phyloP scores from a whole-genome alignment of 2,113 vertebrate genomes.

The Pollachius pollachius region DNA sequence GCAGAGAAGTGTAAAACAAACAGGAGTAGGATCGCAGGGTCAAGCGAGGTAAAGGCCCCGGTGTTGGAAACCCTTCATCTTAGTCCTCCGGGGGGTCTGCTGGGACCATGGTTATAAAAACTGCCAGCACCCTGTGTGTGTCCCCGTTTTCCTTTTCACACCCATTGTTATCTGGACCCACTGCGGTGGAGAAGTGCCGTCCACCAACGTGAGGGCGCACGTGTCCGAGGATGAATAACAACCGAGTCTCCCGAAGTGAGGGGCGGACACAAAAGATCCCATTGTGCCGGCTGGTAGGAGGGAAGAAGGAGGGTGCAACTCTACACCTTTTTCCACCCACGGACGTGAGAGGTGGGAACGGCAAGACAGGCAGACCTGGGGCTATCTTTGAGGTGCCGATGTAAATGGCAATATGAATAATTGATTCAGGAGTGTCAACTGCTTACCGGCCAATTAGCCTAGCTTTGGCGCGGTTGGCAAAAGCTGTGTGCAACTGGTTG shows the following conservation, averaged over 20 bases:
- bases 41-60: no score
- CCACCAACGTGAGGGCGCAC: slow-evolving; percentile 12
- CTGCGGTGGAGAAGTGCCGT: slow-evolving; percentile 38
- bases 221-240: slow-evolving; percentile 38
- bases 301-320: slow-evolving; percentile 17
- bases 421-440: slow-evolving; percentile 15
- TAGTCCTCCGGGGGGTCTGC: no score
- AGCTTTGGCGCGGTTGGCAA: no score
- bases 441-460: slow-evolving; percentile 6
- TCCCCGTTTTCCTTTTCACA: no score
- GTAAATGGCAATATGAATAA: slow-evolving; percentile 16
- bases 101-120: no score
- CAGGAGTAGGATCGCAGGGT: no score
- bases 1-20: no score
- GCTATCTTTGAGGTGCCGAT: background rate
- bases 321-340: slow-evolving; percentile 22
- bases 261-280: background rate
- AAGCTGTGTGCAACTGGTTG: no score
- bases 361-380: background rate
- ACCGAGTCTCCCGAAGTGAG: slow-evolving; percentile 18
- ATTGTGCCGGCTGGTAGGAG: slow-evolving; percentile 1
- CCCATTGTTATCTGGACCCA: slow-evolving; percentile 12
- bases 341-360: background rate
- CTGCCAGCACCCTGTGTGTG: no score
- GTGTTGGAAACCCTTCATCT: no score